These are phyloP conservation scores for Lithobates sylvaticus DNA, from an alignment of 2,797 vertebrate genomes.

Conservation along the genomic window DNA sequence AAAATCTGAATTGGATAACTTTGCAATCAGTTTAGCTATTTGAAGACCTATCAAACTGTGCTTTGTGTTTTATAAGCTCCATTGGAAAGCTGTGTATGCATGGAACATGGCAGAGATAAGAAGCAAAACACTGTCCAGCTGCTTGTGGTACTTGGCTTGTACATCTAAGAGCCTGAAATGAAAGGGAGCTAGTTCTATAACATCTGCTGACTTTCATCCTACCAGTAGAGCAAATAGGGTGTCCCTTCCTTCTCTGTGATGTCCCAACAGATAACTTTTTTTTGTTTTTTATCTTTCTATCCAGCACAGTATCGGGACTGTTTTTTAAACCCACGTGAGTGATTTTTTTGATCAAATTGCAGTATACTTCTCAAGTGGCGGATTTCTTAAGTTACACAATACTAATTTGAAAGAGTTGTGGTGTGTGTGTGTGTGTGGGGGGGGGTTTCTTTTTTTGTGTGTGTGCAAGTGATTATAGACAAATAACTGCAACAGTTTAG, in stretches of 20 bases:
- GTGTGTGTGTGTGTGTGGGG: too few relatives aligned
- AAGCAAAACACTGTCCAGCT: background rate
- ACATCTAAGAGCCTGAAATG: conserved; percentile 40
- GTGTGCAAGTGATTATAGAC: too few relatives aligned
- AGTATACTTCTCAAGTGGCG: background rate
- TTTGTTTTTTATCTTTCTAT: background rate
- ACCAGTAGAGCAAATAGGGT: background rate
- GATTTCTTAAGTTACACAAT: background rate
- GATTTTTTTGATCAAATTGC: background rate
- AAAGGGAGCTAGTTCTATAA: conserved; percentile 21
- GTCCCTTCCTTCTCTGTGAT: background rate
- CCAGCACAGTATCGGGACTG: background rate
- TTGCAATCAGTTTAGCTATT: background rate
- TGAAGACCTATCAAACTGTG: too few relatives aligned
- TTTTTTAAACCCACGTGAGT: background rate
- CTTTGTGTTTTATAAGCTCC: background rate
- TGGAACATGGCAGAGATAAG: background rate
- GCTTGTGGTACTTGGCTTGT: conserved; percentile 32
- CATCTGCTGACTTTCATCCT: conserved; percentile 23
- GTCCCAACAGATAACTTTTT: background rate
- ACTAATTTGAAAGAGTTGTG: too few relatives aligned
- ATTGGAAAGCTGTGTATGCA: background rate
- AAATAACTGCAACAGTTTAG: too few relatives aligned
- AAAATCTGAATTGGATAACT: background rate
- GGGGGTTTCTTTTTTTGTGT: too few relatives aligned